Evolutionary conservation across 2,113 vertebrate genomes (phyloP).

Genomic region (Tychaedon coryphoeus): DNA sequence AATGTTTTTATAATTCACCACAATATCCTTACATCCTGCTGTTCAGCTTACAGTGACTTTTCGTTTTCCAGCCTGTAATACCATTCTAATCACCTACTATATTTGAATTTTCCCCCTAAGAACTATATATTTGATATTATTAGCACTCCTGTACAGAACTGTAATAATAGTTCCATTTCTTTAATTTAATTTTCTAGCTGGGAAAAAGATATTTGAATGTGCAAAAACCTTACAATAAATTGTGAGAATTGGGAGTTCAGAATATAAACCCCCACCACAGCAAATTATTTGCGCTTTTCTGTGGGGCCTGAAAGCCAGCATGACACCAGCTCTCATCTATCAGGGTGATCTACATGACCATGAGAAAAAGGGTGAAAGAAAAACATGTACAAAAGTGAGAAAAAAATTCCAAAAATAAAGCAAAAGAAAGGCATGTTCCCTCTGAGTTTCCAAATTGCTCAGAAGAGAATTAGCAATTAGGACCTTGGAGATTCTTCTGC

Average conservation of each 20-base stretch:
- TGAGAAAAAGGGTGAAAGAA: not conserved
- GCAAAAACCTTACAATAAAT: conserved; percentile 17
- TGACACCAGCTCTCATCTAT: not conserved
- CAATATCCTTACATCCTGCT: conserved; percentile 37
- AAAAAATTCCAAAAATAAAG: not conserved
- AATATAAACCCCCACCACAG: not conserved
- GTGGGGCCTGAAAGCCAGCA: not conserved
- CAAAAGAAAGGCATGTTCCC: not conserved
- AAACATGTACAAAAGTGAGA: not conserved
- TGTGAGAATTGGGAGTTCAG: not conserved
- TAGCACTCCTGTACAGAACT: conserved; percentile 12
- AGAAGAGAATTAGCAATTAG: not conserved
- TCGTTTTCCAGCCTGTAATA: conserved; percentile 26
- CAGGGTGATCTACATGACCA: not conserved
- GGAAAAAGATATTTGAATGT: not conserved
- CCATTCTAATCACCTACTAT: conserved; percentile 14
- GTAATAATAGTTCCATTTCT: conserved; percentile 12
- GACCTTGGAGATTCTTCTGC: not conserved
- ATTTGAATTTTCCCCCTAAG: conserved; percentile 40
- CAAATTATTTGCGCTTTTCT: not conserved
- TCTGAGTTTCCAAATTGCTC: not conserved
- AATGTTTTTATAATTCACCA: conserved; percentile 48
- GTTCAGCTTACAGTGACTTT: conserved; percentile 45
- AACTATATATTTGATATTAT: conserved; percentile 37
- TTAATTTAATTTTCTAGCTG: conserved; percentile 58